Evolutionary conservation across 2,797 vertebrate genomes (phyloP).

Genomic region (Liparis tanakae): DNA sequence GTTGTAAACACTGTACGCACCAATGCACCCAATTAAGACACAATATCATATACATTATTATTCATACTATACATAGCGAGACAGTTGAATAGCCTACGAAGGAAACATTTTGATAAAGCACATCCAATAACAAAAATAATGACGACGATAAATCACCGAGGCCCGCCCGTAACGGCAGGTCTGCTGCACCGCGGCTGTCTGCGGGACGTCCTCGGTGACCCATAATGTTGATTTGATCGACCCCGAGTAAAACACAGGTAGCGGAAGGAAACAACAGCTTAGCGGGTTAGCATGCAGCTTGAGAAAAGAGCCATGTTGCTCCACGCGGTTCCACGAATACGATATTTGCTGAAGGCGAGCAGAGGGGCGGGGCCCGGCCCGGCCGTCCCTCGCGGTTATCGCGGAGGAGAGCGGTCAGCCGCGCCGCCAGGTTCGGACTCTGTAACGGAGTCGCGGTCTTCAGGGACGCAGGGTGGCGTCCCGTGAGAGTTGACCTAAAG

Average conservation of each 20-base stretch:
- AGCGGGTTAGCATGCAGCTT: slow-evolving; percentile 54
- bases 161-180: neutral
- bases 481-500: slow-evolving; percentile 62
- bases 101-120: neutral
- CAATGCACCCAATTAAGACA: neutral
- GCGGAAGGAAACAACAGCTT: slow-evolving; percentile 57
- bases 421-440: slow-evolving; percentile 47
- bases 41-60: neutral
- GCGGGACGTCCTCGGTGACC: slow-evolving; percentile 33
- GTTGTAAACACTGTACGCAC: neutral
- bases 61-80: neutral
- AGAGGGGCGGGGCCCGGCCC: slow-evolving; percentile 42
- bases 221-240: slow-evolving; percentile 52
- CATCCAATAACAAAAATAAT: neutral
- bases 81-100: neutral
- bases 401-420: slow-evolving; percentile 43
- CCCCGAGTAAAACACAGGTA: slow-evolving; percentile 54
- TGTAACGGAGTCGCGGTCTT: slow-evolving; percentile 47
- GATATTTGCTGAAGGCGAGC: slow-evolving; percentile 66
- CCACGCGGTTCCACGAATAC: slow-evolving; percentile 49
- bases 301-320: slow-evolving; percentile 52
- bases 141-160: neutral
- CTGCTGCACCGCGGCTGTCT: slow-evolving; percentile 8
- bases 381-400: slow-evolving; percentile 43
- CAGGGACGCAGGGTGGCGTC: slow-evolving; percentile 37